These are phyloP conservation scores for Ploceus nigricollis DNA, from an alignment of 2,113 vertebrate genomes.

Conservation along the genomic window DNA sequence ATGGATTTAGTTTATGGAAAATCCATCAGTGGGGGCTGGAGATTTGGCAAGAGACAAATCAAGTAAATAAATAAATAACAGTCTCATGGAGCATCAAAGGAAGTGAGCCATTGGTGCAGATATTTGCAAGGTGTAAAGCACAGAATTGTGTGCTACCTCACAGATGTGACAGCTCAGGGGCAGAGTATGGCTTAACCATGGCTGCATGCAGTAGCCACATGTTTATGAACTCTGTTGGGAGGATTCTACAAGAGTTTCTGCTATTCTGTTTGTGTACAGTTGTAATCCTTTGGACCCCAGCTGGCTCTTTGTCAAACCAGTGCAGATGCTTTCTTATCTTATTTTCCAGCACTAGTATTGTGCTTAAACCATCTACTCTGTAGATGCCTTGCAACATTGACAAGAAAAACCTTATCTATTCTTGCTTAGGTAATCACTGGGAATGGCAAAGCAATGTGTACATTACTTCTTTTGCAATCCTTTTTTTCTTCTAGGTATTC, in stretches of 20 bases:
- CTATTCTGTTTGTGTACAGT: background rate
- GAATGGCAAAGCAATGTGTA: background rate
- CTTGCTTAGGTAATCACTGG: background rate
- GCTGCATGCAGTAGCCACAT: background rate
- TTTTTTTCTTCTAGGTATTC: background rate
- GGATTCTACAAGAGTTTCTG: background rate
- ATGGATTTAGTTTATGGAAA: background rate
- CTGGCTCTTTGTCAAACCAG: background rate
- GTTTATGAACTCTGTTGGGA: background rate
- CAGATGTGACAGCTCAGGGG: background rate
- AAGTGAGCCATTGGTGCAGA: background rate
- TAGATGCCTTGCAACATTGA: background rate
- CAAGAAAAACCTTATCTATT: background rate
- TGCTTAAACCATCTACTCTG: background rate
- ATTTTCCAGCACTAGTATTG: background rate
- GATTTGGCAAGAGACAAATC: background rate
- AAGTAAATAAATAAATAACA: background rate
- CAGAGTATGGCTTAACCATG: background rate
- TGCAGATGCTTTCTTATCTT: constrained; percentile 11
- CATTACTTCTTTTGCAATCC: background rate
- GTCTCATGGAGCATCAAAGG: background rate
- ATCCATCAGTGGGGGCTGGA: background rate
- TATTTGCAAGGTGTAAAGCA: background rate
- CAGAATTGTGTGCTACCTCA: background rate
- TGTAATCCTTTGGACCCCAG: background rate